These are phyloP conservation scores for Druceiella hillmani DNA, from an alignment of 2,888 invertebrate genomes.

Conservation along the genomic window DNA sequence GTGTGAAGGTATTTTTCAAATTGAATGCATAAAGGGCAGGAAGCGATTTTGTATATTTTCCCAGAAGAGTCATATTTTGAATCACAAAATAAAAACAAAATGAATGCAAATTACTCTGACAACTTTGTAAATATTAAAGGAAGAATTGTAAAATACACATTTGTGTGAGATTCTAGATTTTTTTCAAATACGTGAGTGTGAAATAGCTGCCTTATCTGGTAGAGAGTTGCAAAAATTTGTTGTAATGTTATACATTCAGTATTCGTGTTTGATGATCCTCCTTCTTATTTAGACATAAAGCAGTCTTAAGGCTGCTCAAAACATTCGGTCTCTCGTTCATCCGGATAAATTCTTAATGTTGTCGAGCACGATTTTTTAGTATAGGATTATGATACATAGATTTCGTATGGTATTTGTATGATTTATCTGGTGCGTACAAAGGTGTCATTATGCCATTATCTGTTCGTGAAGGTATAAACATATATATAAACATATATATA, in stretches of 20 bases:
- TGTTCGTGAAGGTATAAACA: slow-evolving; percentile 97
- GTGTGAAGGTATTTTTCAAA: too few species aligned
- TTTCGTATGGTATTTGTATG: slow-evolving; percentile 98
- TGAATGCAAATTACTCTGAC: too few species aligned
- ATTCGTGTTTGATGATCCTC: slow-evolving; percentile 99
- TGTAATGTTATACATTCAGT: slow-evolving; percentile 99
- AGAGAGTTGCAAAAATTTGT: slow-evolving; percentile 98
- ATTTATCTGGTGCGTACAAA: slow-evolving; percentile 97
- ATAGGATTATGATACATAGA: slow-evolving; percentile 97
- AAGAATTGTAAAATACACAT: too few species aligned
- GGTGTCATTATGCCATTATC: slow-evolving; percentile 99
- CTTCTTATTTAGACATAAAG: slow-evolving; percentile 97
- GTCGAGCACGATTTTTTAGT: slow-evolving; percentile 99
- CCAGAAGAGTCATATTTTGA: too few species aligned
- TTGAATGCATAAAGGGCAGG: too few species aligned
- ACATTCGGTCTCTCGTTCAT: slow-evolving; percentile 86
- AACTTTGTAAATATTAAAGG: too few species aligned
- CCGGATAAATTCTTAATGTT: slow-evolving; percentile 96
- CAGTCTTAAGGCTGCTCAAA: slow-evolving; percentile 96
- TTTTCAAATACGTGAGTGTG: slow-evolving; percentile 80
- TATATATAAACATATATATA: too few species aligned
- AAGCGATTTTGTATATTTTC: too few species aligned
- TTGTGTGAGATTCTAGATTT: slow-evolving; percentile 76
- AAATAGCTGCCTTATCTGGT: slow-evolving; percentile 91
- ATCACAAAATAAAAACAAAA: too few species aligned